A percentile compares a stretch with the other conserved stretches of the same genome.
Evolutionary conservation across 2,888 invertebrate species (phyloP).

Genomic region (Perithous albicinctus): DNA sequence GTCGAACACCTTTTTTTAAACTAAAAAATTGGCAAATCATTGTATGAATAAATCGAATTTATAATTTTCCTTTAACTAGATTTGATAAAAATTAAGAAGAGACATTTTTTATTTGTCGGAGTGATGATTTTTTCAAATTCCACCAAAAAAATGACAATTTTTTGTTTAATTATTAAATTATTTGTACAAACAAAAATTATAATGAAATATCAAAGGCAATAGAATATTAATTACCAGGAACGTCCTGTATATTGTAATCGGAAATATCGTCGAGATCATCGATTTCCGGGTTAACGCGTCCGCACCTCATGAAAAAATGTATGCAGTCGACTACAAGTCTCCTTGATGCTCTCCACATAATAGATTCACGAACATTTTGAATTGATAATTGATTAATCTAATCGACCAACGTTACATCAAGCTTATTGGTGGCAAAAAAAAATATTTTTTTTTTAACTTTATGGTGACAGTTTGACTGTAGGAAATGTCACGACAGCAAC

Average conservation of each 20-base stretch:
- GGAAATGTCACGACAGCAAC: not conserved
- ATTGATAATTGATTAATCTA: constrained; percentile 50
- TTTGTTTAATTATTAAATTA: not conserved
- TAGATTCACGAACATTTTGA: constrained; percentile 72
- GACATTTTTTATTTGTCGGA: too few relatives aligned
- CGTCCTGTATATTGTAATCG: constrained; percentile 73
- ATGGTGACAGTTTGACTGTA: constrained; percentile 21
- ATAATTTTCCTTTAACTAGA: too few relatives aligned
- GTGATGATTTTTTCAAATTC: too few relatives aligned
- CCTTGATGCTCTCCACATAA: constrained; percentile 74
- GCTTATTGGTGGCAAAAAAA: not conserved
- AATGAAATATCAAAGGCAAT: not conserved
- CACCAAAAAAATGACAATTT: not conserved
- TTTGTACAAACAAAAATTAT: not conserved
- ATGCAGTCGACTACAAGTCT: constrained; percentile 73
- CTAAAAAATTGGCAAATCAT: too few relatives aligned
- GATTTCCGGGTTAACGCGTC: constrained; percentile 68
- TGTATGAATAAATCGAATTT: too few relatives aligned
- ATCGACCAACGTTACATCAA: constrained; percentile 45
- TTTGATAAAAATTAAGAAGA: too few relatives aligned
- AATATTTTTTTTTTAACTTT: constrained; percentile 5
- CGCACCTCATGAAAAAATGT: constrained; percentile 71
- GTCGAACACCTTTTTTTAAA: too few relatives aligned
- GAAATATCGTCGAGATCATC: constrained; percentile 75
- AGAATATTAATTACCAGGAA: constrained; percentile 71